A percentile compares a stretch with the other conserved stretches of the same genome.
Conservation (phyloP, 1,140 invertebrate species). For the Aphelinus certus region DNA sequence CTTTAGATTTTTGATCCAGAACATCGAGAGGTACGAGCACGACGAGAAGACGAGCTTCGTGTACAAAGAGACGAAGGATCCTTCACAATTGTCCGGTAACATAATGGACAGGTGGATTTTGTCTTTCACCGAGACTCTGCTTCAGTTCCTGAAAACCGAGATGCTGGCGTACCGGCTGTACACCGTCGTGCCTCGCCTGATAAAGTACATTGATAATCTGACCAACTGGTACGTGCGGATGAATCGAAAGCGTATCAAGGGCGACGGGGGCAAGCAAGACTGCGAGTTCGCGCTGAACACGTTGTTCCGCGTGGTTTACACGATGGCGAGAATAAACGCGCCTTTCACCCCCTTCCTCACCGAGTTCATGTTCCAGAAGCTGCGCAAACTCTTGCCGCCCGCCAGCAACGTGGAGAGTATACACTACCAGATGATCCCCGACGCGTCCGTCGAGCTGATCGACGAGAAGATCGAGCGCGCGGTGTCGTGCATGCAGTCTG, state of each 20-base stretch:
- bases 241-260: conserved; percentile 93
- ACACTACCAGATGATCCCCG: conserved; percentile 90
- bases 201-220: conserved; percentile 96
- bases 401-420: conserved; percentile 74
- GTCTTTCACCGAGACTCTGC: conserved; percentile 93
- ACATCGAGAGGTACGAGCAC: conserved; percentile 83
- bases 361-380: conserved; percentile 94
- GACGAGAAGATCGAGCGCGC: conserved; percentile 88
- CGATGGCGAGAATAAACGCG: conserved; percentile 92
- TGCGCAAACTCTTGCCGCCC: conserved; percentile 69
- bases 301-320: conserved; percentile 87
- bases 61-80: conserved; percentile 69
- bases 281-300: conserved; percentile 87
- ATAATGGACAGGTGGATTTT: conserved; percentile 98
- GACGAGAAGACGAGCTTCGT: conserved; percentile 73
- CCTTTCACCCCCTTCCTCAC: conserved; percentile 98
- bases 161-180: conserved; percentile 96
- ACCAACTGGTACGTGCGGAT: conserved; percentile 99
- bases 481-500: conserved; percentile 91
- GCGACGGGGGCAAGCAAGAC: conserved; percentile 81
- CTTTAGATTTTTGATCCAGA: conserved; percentile 94
- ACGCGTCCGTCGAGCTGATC: conserved; percentile 77
- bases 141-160: conserved; percentile 89
- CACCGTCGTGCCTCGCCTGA: conserved; percentile 91
- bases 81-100: conserved; percentile 70